Conservation (phyloP, 1,140 invertebrate species). For the Conopomorpha cramerella region DNA sequence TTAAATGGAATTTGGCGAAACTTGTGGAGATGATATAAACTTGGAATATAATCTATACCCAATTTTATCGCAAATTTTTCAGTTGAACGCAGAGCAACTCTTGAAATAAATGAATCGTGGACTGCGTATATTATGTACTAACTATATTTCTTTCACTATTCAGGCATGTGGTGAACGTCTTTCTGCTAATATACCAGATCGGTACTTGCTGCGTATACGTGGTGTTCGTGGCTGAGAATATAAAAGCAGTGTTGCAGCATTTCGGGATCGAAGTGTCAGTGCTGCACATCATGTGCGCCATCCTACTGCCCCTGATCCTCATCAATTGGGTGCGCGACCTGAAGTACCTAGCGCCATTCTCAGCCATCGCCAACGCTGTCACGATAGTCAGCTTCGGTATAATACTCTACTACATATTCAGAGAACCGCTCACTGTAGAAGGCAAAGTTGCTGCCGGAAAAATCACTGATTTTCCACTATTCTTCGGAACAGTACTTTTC, state of each 20-base stretch:
- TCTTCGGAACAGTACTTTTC: constrained; percentile 69
- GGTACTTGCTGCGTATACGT: constrained; percentile 90
- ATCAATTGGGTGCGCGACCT: constrained; percentile 74
- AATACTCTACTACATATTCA: constrained; percentile 72
- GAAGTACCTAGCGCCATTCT: constrained; percentile 76
- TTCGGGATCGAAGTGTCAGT: constrained; percentile 30
- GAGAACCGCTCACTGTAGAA: constrained; percentile 59
- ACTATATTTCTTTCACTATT: constrained; percentile 14
- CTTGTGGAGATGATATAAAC: too few species aligned
- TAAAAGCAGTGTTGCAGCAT: constrained; percentile 64
- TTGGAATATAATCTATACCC: too few species aligned
- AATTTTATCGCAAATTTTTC: too few species aligned
- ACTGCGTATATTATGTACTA: too few species aligned
- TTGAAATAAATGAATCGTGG: too few species aligned
- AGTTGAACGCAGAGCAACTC: too few species aligned
- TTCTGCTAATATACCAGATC: constrained; percentile 81
- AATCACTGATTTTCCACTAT: constrained; percentile 61
- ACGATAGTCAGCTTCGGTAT: constrained; percentile 68
- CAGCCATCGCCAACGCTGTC: constrained; percentile 71
- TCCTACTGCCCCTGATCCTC: constrained; percentile 69
- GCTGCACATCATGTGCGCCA: constrained; percentile 60
- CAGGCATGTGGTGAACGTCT: constrained; percentile 68
- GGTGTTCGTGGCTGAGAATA: constrained; percentile 79
- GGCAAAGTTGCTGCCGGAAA: constrained; percentile 42
- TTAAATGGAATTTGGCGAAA: too few species aligned